Evolutionary conservation across 2,797 vertebrate genomes (phyloP), one percentile per base, ranked within the genome.

Genomic region (Pangasius macronema): DNA sequence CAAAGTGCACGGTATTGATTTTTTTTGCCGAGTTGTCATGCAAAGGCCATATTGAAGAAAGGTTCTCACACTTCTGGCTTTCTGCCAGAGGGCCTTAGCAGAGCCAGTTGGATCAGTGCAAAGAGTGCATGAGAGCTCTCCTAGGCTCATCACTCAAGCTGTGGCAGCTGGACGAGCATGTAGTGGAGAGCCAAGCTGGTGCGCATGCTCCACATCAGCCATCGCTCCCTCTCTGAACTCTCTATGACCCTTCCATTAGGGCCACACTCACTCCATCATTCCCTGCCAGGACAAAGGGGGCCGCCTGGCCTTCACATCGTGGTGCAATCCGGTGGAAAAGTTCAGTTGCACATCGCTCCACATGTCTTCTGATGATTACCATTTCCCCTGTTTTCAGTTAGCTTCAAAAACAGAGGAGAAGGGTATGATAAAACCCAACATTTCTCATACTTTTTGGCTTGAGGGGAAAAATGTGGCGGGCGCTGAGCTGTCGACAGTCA

Each of bases 211-310:
- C 77, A 68, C 70, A 55, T 85, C 85, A 72, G 30, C 77, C 86
- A 84, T 79, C 86, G 87, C 87, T 87, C 83, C 76, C 82, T 87
- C 53, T 75, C 80, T 88, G 93, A 94, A 95, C 95, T 96, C 94
- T 93, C 59, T 39, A 63, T 95, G 95, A 95, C 95, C 95, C 93
- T 91, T 90, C 92, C 93, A 92, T 94, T 92, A 93, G 92, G 91
- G 92, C 93, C 93, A 91, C 94, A 94, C 94, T 93, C 95, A 94
- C 95, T 96, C 94, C 93, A 94, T 95, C 94, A 95, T 91, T 88
- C 76, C 94, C 93, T 93, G 90, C 92, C 91, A 92, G 92, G 92
- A 93, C 89, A 89, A 94, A 91, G 82, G 91, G 89, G 92, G 90
- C 86, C 67, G 88, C 55, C 85, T 80, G 88, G 79, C 86, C 88